phyloP scores from a whole-genome alignment of 2,888 invertebrate genomes.

The Onchidella celtica region DNA sequence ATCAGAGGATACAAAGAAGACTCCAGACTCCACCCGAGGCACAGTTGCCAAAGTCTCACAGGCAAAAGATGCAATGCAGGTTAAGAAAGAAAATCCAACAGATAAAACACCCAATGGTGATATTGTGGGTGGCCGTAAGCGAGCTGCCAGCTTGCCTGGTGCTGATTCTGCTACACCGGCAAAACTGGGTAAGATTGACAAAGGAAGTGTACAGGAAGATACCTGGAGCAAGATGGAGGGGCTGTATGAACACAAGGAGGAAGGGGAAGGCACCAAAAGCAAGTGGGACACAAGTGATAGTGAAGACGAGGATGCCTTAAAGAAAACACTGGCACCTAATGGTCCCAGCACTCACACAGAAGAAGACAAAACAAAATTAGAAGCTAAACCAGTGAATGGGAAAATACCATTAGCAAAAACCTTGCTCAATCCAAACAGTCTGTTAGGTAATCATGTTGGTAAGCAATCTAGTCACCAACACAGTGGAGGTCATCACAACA shows the following conservation, averaged over 20 bases:
- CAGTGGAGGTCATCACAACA: constrained; percentile 38
- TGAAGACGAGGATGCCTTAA: constrained; percentile 65
- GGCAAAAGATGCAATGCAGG: constrained; percentile 2
- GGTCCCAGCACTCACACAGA: constrained; percentile 7
- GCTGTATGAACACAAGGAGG: constrained; percentile 61
- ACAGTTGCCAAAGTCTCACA: constrained; percentile 39
- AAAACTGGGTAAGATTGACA: constrained; percentile 42
- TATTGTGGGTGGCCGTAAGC: constrained; percentile 54
- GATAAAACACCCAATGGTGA: constrained; percentile 47
- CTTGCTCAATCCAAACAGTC: constrained; percentile 46
- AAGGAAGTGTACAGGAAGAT: constrained; percentile 58
- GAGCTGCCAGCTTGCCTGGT: constrained; percentile 66
- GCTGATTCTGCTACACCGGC: constrained; percentile 51
- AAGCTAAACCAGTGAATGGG: constrained; percentile 46
- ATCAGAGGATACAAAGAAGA: constrained; percentile 44
- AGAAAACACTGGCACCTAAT: constrained; percentile 51
- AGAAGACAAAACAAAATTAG: constrained; percentile 20
- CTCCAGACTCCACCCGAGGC: constrained; percentile 56
- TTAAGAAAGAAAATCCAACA: constrained; percentile 17
- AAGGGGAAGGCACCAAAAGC: constrained; percentile 67
- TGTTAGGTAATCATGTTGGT: constrained; percentile 40
- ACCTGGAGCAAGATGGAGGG: constrained; percentile 74
- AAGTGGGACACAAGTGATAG: constrained; percentile 77
- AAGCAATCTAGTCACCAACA: constrained; percentile 8
- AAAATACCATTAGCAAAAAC: constrained; percentile 50